These are phyloP conservation scores for Basileuterus tristriatus DNA, from an alignment of 2,797 vertebrate genomes.

Conservation along the genomic window DNA sequence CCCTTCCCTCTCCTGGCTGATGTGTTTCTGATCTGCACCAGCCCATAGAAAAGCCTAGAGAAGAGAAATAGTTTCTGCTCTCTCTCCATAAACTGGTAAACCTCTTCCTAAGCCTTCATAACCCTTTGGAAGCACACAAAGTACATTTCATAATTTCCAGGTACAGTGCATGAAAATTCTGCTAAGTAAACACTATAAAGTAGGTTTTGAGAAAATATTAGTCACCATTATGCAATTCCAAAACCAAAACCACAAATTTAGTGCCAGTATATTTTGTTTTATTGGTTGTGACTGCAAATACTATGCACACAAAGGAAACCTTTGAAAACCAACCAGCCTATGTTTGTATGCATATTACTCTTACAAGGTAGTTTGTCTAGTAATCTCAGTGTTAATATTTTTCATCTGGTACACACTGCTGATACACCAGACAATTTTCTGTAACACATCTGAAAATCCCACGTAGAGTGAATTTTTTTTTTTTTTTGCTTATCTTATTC, in stretches of 20 bases:
- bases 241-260: conserved; percentile 63
- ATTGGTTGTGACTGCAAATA: conserved; percentile 62
- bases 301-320: conserved; percentile 51
- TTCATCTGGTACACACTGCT: background rate
- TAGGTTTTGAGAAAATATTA: conserved; percentile 59
- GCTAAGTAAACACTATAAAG: conserved; percentile 62
- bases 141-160: conserved; percentile 63
- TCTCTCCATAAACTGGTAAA: conserved; percentile 32
- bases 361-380: conserved; percentile 45
- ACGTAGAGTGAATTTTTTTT: background rate
- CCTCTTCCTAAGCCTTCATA: conserved; percentile 34
- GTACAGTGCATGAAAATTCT: conserved; percentile 50
- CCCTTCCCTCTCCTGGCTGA: background rate
- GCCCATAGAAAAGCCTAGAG: background rate
- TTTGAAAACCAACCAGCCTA: conserved; percentile 57
- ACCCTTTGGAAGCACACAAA: conserved; percentile 44
- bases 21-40: background rate
- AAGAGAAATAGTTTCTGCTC: conserved; percentile 14
- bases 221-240: conserved; percentile 49
- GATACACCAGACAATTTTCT: background rate
- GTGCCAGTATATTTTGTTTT: conserved; percentile 60
- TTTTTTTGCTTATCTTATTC: background rate
- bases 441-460: background rate
- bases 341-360: background rate
- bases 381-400: conserved; percentile 46